These are phyloP conservation scores for Halocaridina rubra DNA, from an alignment of 2,888 invertebrate species.

Conservation along the genomic window DNA sequence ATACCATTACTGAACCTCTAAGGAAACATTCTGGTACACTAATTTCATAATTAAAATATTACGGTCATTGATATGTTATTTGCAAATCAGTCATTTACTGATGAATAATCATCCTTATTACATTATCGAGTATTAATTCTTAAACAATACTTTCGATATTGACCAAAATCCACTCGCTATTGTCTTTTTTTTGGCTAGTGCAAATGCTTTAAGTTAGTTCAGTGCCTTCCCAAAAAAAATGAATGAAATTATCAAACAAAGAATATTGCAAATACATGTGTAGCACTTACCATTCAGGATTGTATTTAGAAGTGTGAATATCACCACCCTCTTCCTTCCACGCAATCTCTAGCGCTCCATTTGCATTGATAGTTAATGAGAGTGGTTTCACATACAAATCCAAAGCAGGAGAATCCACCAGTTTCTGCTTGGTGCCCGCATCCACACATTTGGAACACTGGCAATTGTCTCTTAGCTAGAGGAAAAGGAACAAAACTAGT, in stretches of 20 bases:
- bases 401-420: slow-evolving; percentile 66
- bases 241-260: background rate
- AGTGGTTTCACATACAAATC: slow-evolving; percentile 66
- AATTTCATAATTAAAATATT: no score
- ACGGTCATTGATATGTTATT: no score
- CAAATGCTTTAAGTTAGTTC: background rate
- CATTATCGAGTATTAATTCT: no score
- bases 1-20: no score
- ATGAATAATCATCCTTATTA: no score
- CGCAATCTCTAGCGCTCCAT: slow-evolving; percentile 65
- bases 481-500: no score
- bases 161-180: no score
- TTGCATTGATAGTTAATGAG: slow-evolving; percentile 65
- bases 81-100: no score
- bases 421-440: slow-evolving; percentile 66
- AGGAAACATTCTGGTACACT: no score
- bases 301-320: slow-evolving; percentile 66
- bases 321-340: slow-evolving; percentile 65
- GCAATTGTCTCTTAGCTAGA: slow-evolving; percentile 66
- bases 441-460: slow-evolving; percentile 66
- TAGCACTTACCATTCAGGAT: slow-evolving; percentile 65
- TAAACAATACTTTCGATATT: no score
- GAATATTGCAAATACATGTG: background rate
- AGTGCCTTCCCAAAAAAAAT: background rate
- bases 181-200: no score